These are phyloP conservation scores for Xestobium rufovillosum DNA, from an alignment of 2,888 invertebrate species.

Conservation along the genomic window DNA sequence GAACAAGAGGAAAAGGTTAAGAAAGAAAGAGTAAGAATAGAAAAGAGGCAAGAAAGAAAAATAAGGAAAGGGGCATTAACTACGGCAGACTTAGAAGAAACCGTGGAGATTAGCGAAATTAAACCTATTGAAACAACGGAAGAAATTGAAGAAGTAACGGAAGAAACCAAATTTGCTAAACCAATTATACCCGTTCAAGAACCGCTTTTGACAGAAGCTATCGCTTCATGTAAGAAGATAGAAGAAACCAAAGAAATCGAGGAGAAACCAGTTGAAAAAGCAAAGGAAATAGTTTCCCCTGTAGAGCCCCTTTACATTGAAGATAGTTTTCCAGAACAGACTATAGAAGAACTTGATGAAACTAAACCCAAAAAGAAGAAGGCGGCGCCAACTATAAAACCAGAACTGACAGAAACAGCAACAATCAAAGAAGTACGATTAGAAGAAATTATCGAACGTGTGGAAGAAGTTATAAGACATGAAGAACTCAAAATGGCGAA, in stretches of 20 bases:
- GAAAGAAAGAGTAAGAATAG: constrained; percentile 46
- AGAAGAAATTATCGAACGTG: constrained; percentile 49
- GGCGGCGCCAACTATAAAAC: constrained; percentile 33
- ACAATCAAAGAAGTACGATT: constrained; percentile 46
- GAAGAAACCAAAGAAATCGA: constrained; percentile 47
- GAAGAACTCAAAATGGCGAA: constrained; percentile 57
- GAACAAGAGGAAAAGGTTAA: constrained; percentile 48
- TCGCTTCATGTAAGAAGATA: constrained; percentile 56
- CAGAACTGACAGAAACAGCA: constrained; percentile 38
- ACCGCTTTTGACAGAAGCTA: constrained; percentile 52
- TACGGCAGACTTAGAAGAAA: constrained; percentile 41
- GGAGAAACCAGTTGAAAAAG: constrained; percentile 40
- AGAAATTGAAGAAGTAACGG: constrained; percentile 43
- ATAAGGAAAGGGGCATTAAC: constrained; percentile 31
- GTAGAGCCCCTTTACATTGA: constrained; percentile 53
- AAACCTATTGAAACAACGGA: constrained; percentile 53
- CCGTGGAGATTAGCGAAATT: constrained; percentile 43
- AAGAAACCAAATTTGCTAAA: constrained; percentile 45
- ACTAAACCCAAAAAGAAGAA: constrained; percentile 31
- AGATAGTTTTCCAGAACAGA: constrained; percentile 51
- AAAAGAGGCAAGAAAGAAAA: constrained; percentile 39
- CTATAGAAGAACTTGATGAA: constrained; percentile 44
- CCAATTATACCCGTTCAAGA: constrained; percentile 51
- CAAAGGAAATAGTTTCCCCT: constrained; percentile 47
- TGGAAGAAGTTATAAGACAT: constrained; percentile 48